phyloP scores from a whole-genome alignment of 2,888 invertebrate species.

The Stenchaetothrips biformis region DNA sequence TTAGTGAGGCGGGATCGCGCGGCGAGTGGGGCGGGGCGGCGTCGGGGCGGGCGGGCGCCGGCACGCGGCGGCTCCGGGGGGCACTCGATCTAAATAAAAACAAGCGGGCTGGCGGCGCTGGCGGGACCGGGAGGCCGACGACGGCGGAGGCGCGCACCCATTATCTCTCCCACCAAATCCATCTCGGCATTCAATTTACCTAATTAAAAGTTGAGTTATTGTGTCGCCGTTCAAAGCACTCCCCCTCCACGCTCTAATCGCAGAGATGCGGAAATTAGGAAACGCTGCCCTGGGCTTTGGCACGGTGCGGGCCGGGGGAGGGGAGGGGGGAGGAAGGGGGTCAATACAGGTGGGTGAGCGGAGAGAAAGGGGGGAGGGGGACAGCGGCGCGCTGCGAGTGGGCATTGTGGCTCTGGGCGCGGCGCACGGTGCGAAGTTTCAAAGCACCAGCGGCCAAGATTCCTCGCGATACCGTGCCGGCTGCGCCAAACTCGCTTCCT shows the following conservation, averaged over 20 bases:
- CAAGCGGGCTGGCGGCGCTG: background rate
- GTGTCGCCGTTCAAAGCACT: background rate
- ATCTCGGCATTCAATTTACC: background rate
- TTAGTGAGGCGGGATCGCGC: background rate
- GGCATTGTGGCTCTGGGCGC: too few relatives aligned
- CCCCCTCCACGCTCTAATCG: background rate
- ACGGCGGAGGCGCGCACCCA: background rate
- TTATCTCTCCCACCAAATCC: background rate
- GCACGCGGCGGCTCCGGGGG: background rate
- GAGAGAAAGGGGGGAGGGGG: too few relatives aligned
- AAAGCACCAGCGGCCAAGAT: too few relatives aligned
- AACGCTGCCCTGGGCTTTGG: background rate
- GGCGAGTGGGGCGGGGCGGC: background rate
- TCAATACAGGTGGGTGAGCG: too few relatives aligned
- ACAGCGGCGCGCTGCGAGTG: too few relatives aligned
- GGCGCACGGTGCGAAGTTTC: too few relatives aligned
- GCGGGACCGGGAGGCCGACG: background rate
- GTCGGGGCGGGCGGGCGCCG: background rate
- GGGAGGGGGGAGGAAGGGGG: background rate
- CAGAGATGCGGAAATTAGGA: background rate
- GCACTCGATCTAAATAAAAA: background rate
- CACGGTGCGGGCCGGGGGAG: background rate
- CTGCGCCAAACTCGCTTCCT: too few relatives aligned
- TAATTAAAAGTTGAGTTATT: constrained; percentile 18
- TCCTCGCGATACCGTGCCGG: too few relatives aligned